Conservation (phyloP, 2,113 vertebrate species). For the Thryonomys swinderianus region DNA sequence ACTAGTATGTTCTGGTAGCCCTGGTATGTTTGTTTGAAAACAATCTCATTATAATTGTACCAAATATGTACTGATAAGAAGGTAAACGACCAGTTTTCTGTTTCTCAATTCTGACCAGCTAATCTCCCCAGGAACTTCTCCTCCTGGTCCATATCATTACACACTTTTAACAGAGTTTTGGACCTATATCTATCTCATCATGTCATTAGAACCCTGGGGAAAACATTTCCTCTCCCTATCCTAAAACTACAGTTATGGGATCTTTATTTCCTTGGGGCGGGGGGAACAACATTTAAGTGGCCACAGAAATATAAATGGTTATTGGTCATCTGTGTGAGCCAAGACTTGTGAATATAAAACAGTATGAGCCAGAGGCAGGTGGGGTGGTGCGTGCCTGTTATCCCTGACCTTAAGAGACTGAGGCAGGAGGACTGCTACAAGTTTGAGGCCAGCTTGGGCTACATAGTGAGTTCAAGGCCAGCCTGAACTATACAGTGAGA, state of each 20-base stretch:
- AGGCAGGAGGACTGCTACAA: neutral
- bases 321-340: neutral
- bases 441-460: neutral
- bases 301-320: neutral
- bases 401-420: neutral
- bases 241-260: neutral
- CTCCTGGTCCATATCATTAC: neutral
- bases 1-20: neutral
- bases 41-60: neutral
- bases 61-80: conserved; percentile 4
- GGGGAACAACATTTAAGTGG: neutral
- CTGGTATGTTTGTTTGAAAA: neutral
- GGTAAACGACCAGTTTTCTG: neutral
- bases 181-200: too few relatives aligned
- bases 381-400: neutral
- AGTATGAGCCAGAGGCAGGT: neutral
- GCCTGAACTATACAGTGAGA: neutral
- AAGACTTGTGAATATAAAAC: neutral
- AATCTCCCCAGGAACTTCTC: too few relatives aligned
- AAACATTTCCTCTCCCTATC: neutral
- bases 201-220: neutral
- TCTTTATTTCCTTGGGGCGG: neutral
- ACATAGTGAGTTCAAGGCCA: neutral
- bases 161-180: neutral
- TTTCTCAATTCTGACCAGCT: neutral